Conservation (phyloP, 2,888 invertebrate species). For the Scaptomyza reducta region DNA sequence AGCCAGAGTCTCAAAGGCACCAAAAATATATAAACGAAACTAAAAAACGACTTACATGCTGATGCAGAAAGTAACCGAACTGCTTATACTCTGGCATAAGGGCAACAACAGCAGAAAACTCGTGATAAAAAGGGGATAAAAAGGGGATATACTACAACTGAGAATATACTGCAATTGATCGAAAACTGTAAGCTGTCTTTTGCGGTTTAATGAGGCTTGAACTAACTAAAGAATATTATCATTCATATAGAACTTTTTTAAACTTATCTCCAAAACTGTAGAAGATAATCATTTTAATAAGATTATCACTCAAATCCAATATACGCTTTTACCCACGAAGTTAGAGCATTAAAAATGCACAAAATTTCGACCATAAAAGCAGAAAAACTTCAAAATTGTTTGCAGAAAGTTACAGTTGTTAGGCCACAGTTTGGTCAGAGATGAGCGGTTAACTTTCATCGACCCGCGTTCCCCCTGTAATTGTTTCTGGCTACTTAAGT, state of each 20-base stretch:
- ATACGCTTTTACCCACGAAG: too few species aligned
- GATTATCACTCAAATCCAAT: not conserved
- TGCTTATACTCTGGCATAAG: not conserved
- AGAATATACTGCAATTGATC: too few species aligned
- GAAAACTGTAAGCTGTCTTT: too few species aligned
- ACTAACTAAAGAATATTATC: too few species aligned
- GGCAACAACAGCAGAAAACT: not conserved
- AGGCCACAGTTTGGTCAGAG: constrained; percentile 2
- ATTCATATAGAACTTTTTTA: too few species aligned
- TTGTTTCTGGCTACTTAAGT: constrained; percentile 36
- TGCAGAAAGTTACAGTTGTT: constrained; percentile 23
- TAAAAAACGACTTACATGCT: constrained; percentile 16
- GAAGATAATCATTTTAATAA: not conserved
- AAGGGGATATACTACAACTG: not conserved
- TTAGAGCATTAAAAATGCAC: constrained; percentile 1
- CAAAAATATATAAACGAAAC: constrained; percentile 18
- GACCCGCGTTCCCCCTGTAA: not conserved
- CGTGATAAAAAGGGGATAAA: not conserved
- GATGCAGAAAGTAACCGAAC: not conserved
- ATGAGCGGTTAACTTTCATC: not conserved
- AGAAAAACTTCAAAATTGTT: constrained; percentile 26
- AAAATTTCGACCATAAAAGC: constrained; percentile 4
- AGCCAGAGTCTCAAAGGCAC: constrained; percentile 16
- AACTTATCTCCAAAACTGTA: not conserved
- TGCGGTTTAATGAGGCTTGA: too few species aligned